Conservation (phyloP, 1,140 invertebrate species). For the Drosophila mojavensis region DNA sequence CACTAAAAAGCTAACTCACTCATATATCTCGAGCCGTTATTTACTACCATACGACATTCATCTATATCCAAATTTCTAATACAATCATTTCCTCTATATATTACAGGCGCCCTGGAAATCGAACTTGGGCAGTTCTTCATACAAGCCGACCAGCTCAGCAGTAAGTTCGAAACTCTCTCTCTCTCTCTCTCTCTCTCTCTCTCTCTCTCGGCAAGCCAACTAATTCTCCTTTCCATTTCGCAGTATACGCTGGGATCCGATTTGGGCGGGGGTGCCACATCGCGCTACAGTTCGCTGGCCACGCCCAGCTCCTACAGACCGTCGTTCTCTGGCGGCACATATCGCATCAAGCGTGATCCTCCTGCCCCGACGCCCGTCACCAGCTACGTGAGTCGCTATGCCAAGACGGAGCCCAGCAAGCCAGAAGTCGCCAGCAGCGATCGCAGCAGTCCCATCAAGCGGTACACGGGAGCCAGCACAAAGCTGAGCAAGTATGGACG, state of each 20-base stretch:
- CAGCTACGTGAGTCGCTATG: constrained; percentile 75
- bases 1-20: no score
- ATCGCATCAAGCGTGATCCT: constrained; percentile 74
- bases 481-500: constrained; percentile 72
- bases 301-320: constrained; percentile 78
- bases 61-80: neutral
- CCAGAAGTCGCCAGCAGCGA: constrained; percentile 46
- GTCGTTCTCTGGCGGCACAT: constrained; percentile 81
- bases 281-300: constrained; percentile 70
- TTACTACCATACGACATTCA: neutral
- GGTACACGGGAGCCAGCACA: constrained; percentile 61
- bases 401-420: constrained; percentile 42
- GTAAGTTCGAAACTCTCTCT: constrained; percentile 34
- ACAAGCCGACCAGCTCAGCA: constrained; percentile 65
- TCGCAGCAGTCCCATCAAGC: constrained; percentile 63
- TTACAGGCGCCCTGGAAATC: constrained; percentile 78
- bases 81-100: neutral
- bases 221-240: neutral
- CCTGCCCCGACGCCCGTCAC: constrained; percentile 35
- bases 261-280: constrained; percentile 40
- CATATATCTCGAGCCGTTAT: no score
- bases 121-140: constrained; percentile 63
- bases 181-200: neutral
- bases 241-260: constrained; percentile 73
- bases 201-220: no score